phyloP scores from a whole-genome alignment of 2,797 vertebrate genomes.

The Pseudomugil gertrudae region DNA sequence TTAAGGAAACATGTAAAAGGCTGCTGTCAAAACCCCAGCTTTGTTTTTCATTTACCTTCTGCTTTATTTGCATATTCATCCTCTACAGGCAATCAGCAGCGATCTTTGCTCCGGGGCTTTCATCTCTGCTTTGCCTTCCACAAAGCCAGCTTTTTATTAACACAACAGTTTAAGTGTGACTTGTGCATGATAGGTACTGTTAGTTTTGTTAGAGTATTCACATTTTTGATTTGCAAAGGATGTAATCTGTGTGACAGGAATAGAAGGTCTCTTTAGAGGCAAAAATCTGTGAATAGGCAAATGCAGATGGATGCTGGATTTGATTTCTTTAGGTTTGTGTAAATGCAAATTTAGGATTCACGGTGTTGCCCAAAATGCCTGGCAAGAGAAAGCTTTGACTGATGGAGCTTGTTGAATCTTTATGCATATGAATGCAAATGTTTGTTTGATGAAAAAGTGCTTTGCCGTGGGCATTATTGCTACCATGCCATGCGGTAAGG shows the following conservation, averaged over 20 bases:
- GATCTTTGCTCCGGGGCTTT: slow-evolving; percentile 72
- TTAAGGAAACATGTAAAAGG: slow-evolving; percentile 74
- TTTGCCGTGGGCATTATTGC: slow-evolving; percentile 13
- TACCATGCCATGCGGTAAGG: slow-evolving; percentile 20
- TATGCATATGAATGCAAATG: slow-evolving; percentile 50
- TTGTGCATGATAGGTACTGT: slow-evolving; percentile 56
- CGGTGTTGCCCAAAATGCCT: slow-evolving; percentile 31
- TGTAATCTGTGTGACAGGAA: slow-evolving; percentile 53
- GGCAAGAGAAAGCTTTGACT: slow-evolving; percentile 34
- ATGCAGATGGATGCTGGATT: slow-evolving; percentile 47
- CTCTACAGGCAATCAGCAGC: slow-evolving; percentile 73
- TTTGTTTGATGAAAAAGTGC: slow-evolving; percentile 25
- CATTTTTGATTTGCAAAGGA: slow-evolving; percentile 54
- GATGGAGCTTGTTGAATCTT: slow-evolving; percentile 37
- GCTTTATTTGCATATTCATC: slow-evolving; percentile 81
- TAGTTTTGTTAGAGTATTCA: slow-evolving; percentile 46
- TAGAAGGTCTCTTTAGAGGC: slow-evolving; percentile 39
- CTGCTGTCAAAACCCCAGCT: slow-evolving; percentile 73
- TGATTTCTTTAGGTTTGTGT: slow-evolving; percentile 38
- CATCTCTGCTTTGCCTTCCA: slow-evolving; percentile 63
- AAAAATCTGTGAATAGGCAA: slow-evolving; percentile 36
- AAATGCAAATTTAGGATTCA: slow-evolving; percentile 40
- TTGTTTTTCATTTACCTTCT: slow-evolving; percentile 80
- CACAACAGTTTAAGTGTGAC: slow-evolving; percentile 68
- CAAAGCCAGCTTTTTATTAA: slow-evolving; percentile 70